These are phyloP conservation scores for Otolemur crassicaudatus DNA, from an alignment of 2,797 vertebrate genomes.

Conservation along the genomic window DNA sequence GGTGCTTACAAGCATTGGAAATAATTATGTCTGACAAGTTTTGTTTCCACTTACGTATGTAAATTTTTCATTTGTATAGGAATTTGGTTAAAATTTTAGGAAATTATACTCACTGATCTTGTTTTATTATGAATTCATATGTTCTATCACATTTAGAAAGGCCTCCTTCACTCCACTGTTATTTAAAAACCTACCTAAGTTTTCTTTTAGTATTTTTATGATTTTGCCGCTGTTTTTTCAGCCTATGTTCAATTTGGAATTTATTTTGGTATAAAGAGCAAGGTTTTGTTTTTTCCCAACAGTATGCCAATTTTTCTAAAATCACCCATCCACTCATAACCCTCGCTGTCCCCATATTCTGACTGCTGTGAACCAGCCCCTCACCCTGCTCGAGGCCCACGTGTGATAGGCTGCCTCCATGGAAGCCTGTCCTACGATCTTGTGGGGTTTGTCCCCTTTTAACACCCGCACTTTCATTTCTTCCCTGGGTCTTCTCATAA, in stretches of 20 bases:
- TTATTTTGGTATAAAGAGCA: not conserved
- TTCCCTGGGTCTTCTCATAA: not conserved
- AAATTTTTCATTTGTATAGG: not conserved
- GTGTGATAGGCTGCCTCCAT: rapidly evolving
- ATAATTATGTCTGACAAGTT: not conserved
- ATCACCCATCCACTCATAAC: too few species aligned
- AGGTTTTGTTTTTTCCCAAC: not conserved
- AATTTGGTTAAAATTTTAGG: not conserved
- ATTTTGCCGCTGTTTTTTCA: not conserved
- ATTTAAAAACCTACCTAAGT: not conserved
- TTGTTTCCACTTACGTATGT: not conserved
- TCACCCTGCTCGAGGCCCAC: rapidly evolving
- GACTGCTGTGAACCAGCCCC: not conserved
- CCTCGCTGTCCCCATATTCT: rapidly evolving
- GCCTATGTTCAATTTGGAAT: not conserved
- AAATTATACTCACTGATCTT: not conserved
- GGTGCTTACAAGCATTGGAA: not conserved
- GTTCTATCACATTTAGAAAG: not conserved
- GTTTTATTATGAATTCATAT: not conserved
- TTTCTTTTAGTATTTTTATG: not conserved
- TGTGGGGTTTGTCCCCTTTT: not conserved
- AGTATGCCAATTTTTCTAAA: not conserved
- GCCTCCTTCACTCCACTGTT: not conserved
- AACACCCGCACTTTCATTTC: not conserved
- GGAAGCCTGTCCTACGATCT: not conserved